Evolutionary conservation across 2,113 vertebrate species (phyloP).

Genomic region (Sapajus apella): DNA sequence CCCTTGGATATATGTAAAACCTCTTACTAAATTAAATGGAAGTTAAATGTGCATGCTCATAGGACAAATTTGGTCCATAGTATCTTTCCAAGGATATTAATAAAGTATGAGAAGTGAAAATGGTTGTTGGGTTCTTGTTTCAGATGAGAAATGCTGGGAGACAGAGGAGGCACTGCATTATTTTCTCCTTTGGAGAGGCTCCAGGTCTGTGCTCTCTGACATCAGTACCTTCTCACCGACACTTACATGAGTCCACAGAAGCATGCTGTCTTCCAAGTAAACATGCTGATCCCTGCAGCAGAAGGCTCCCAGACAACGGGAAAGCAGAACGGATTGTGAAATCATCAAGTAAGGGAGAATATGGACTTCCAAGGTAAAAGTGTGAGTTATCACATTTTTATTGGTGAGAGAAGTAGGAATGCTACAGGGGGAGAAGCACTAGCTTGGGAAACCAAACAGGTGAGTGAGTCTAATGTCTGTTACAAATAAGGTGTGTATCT

Average conservation of each 20-base stretch:
- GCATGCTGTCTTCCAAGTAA: not conserved
- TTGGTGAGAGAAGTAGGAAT: not conserved
- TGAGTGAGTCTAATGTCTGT: not conserved
- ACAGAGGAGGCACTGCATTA: not conserved
- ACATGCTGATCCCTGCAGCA: not conserved
- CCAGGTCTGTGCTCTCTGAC: not conserved
- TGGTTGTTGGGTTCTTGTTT: not conserved
- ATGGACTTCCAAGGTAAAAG: not conserved
- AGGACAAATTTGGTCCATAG: conserved; percentile 36
- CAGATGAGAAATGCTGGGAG: not conserved
- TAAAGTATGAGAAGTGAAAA: not conserved
- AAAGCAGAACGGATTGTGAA: not conserved
- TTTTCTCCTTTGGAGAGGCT: not conserved
- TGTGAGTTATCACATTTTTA: not conserved
- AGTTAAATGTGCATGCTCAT: not conserved
- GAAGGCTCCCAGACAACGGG: not conserved
- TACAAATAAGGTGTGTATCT: not conserved
- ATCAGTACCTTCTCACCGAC: not conserved
- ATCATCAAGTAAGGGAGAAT: not conserved
- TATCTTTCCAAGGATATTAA: conserved; percentile 33
- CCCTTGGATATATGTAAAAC: not conserved
- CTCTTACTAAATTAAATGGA: conserved; percentile 16
- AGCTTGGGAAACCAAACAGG: not conserved
- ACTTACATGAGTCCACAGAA: not conserved
- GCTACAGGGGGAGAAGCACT: not conserved